Base-by-base conservation (phyloP, 2,888 invertebrate species). In the Synergus gifuensis region DNA sequence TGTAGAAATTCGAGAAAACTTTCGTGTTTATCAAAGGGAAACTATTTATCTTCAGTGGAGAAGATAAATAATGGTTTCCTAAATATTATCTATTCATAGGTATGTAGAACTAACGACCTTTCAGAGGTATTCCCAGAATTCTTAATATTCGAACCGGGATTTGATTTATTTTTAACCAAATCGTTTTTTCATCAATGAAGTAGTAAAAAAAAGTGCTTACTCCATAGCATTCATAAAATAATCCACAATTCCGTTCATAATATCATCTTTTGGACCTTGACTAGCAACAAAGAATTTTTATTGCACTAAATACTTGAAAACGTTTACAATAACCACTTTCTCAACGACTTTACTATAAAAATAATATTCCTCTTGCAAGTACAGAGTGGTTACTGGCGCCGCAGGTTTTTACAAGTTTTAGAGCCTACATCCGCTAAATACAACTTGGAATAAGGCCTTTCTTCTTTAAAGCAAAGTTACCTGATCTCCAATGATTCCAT, bases 351-450 rank as follows among this genome's bases (percentile, higher is more conserved):
- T 11, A 16, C 8, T 18, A n/a, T 60, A 60, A 60, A 60, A 60
- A 60, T 8, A 7, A 18, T 60, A 60, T 60, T 60, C 9, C 9
- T 42, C 8, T 42, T 22, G 28, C 28, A 1, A 2, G 46, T 46
- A 63, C 36, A 36, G 28, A 63, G 63, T 63, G 63, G 28, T 63
- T 63, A 63, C 36, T 63, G 63, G 28, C 28, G 36, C 63, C 28
- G 12, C 63, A 63, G 63, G 63, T 63, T 28, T 63, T 63, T 63
- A 63, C 36, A 63, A 63, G 12, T 36, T 63, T 63, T 28, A 28
- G 28, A 28, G 28, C 0, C 28, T 28, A 3, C 28, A 28, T 28
- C 28, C 28, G 3, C 28, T 28, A 3, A 28, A 28, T 28, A 28
- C 28, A 64, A 64, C 64, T 40, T n/a, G n/a, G 14, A 64, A 28